Conservation (phyloP, 37 sponge, comb jelly and placozoan genomes). For the Cladorhizidae sp. region DNA sequence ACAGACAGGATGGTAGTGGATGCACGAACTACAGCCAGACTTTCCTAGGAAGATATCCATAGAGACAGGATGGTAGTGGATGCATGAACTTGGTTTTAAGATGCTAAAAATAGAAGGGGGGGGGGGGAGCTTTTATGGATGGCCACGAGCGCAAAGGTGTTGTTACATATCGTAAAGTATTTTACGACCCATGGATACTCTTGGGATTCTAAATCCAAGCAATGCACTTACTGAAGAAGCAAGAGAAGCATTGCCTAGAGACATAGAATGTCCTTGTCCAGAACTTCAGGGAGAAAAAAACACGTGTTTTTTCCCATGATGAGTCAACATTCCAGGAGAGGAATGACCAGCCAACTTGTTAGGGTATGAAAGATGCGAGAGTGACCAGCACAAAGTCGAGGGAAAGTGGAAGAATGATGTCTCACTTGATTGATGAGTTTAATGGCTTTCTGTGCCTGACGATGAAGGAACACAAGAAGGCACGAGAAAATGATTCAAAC, state of each 20-base stretch:
- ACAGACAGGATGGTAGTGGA: too few relatives aligned
- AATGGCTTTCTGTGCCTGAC: constrained; percentile 19
- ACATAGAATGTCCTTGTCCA: background rate
- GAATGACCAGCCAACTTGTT: constrained; percentile 31
- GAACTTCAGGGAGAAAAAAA: constrained; percentile 14
- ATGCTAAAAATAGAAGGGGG: too few relatives aligned
- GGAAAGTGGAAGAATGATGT: constrained; percentile 55
- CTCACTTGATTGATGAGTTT: constrained; percentile 41
- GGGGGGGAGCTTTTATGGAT: too few relatives aligned
- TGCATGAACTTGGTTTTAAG: too few relatives aligned
- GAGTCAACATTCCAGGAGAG: constrained; percentile 35
- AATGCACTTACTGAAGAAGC: constrained; percentile 46
- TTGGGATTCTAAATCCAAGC: constrained; percentile 16
- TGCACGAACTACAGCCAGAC: too few relatives aligned
- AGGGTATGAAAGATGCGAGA: constrained; percentile 10
- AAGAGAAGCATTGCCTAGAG: constrained; percentile 14
- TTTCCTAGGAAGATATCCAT: too few relatives aligned
- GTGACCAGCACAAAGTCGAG: constrained; percentile 27
- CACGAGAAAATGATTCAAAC: background rate
- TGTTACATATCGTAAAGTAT: too few relatives aligned
- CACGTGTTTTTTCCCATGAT: constrained; percentile 31
- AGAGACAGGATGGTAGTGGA: too few relatives aligned
- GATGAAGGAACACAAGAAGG: background rate
- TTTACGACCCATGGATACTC: constrained; percentile 26
- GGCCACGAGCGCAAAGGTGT: too few relatives aligned